Percentiles rank a stretch among this genome's conserved stretches.
These are phyloP conservation scores for Parapsyche elsis DNA, from an alignment of 1,140 invertebrate species.

Conservation along the genomic window DNA sequence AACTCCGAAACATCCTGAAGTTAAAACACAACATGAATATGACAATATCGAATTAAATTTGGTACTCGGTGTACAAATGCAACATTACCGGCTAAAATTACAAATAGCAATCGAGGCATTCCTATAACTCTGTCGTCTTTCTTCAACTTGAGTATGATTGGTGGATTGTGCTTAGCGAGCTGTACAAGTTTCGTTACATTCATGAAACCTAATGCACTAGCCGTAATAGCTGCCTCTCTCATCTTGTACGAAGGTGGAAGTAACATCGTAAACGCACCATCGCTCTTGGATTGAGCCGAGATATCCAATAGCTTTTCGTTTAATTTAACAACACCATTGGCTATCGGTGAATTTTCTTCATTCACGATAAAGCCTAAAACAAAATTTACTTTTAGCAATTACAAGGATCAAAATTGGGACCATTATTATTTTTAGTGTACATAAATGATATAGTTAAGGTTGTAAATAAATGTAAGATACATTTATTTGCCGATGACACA, in stretches of 20 bases:
- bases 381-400: neutral
- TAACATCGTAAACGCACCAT: conserved; percentile 71
- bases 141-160: conserved; percentile 75
- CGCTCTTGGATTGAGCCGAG: conserved; percentile 60
- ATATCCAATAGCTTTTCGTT: conserved; percentile 27
- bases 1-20: conserved; percentile 65
- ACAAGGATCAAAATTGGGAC: too few relatives aligned
- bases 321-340: conserved; percentile 68
- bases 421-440: too few relatives aligned
- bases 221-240: conserved; percentile 17
- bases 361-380: conserved; percentile 70
- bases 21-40: neutral
- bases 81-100: conserved; percentile 74
- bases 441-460: too few relatives aligned
- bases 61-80: neutral
- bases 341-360: conserved; percentile 69
- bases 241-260: conserved; percentile 59
- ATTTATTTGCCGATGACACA: too few relatives aligned
- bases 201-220: conserved; percentile 3
- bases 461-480: too few relatives aligned
- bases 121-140: conserved; percentile 76
- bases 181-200: conserved; percentile 34
- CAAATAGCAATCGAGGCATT: conserved; percentile 78
- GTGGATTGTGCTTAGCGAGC: conserved; percentile 56
- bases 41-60: neutral